Conservation (phyloP, 1,140 invertebrate species). For the Antheraea pernyi region DNA sequence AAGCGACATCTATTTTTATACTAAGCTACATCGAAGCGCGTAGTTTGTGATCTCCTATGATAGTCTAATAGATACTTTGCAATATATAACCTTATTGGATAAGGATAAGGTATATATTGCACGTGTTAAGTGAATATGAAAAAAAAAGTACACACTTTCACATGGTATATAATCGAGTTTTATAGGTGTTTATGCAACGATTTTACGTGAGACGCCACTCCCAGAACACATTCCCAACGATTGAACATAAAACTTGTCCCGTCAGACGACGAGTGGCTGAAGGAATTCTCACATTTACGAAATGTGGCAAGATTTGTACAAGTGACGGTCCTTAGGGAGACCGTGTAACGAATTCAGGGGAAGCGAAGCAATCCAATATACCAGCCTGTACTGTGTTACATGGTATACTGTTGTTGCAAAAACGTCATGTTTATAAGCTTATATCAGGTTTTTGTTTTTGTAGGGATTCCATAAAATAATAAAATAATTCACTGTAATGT, state of each 20-base stretch:
- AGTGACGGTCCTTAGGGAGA: conserved; percentile 32
- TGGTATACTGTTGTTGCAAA: neutral
- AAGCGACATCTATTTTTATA: too few relatives aligned
- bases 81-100: neutral
- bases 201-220: conserved; percentile 12
- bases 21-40: too few relatives aligned
- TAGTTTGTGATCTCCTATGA: too few relatives aligned
- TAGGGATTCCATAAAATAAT: neutral
- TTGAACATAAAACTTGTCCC: conserved; percentile 41
- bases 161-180: conserved; percentile 17
- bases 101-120: neutral
- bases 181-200: conserved; percentile 26
- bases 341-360: conserved; percentile 34
- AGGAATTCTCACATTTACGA: conserved; percentile 33
- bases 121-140: neutral
- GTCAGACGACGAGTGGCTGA: conserved; percentile 31
- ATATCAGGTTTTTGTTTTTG: neutral
- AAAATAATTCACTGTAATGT: neutral
- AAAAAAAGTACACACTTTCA: neutral
- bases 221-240: conserved; percentile 30
- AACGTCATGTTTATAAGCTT: neutral
- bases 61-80: too few relatives aligned
- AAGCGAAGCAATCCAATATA: conserved; percentile 32
- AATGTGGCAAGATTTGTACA: conserved; percentile 44
- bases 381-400: conserved; percentile 14